Percentiles rank a stretch among this genome's conserved stretches.
phyloP scores from a whole-genome alignment of 2,888 invertebrate genomes.

The Acleris literana region DNA sequence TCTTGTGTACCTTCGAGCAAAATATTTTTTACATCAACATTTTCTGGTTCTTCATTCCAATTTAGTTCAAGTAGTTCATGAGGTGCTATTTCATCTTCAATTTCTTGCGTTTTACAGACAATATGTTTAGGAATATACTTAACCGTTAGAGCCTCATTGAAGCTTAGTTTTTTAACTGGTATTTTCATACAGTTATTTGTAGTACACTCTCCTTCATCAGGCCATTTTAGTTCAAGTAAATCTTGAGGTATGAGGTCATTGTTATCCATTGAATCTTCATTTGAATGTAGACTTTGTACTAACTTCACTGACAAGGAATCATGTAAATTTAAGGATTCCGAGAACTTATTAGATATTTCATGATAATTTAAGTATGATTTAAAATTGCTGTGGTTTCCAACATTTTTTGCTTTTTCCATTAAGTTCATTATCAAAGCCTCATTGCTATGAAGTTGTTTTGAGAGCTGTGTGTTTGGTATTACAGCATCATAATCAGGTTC shows the following conservation, averaged over 20 bases:
- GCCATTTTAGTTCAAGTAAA: slow-evolving; percentile 30
- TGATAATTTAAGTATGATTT: slow-evolving; percentile 6
- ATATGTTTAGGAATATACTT: slow-evolving; percentile 27
- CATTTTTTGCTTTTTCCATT: slow-evolving; percentile 28
- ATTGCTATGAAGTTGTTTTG: slow-evolving; percentile 23
- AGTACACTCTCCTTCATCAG: slow-evolving; percentile 10
- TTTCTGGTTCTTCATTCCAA: slow-evolving; percentile 19
- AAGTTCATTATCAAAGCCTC: slow-evolving; percentile 32
- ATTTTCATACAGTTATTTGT: slow-evolving; percentile 19
- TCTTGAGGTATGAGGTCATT: slow-evolving; percentile 30
- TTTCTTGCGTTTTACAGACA: neutral
- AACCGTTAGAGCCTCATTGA: slow-evolving; percentile 29
- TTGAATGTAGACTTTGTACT: neutral
- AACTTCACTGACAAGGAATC: slow-evolving; percentile 26
- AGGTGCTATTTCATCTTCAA: slow-evolving; percentile 3
- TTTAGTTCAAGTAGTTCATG: slow-evolving; percentile 18
- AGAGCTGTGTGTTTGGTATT: neutral
- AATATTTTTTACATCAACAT: neutral
- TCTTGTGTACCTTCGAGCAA: neutral
- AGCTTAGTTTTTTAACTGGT: slow-evolving; percentile 33
- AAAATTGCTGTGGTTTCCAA: slow-evolving; percentile 6
- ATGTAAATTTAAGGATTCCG: neutral
- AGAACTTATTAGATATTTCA: neutral
- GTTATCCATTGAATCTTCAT: slow-evolving; percentile 1
- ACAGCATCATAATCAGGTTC: slow-evolving; percentile 10